These are phyloP conservation scores for Odontesthes bonariensis DNA, from an alignment of 2,113 vertebrate species.

Conservation along the genomic window DNA sequence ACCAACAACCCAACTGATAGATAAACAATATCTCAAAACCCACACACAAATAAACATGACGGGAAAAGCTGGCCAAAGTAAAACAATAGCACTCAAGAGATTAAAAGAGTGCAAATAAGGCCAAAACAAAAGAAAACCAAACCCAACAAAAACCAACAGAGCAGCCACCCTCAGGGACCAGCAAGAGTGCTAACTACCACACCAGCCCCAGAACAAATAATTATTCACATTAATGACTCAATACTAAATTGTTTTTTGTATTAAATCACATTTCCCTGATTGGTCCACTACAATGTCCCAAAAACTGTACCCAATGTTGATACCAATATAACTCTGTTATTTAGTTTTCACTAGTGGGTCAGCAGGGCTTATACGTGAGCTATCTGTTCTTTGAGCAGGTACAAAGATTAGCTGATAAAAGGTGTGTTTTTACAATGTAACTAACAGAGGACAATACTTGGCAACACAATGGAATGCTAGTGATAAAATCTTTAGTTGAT, in stretches of 20 bases:
- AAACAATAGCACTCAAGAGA: no score
- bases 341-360: neutral
- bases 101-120: no score
- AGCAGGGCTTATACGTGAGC: no score
- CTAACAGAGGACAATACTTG: neutral
- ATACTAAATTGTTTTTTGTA: neutral
- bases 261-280: neutral
- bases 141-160: no score
- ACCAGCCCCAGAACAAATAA: neutral
- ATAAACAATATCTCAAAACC: no score
- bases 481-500: slow-evolving; percentile 1
- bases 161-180: no score
- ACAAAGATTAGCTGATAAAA: neutral
- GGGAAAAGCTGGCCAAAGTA: no score
- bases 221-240: neutral
- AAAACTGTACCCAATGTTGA: neutral
- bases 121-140: no score
- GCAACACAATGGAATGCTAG: neutral
- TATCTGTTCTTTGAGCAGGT: no score
- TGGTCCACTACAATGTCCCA: neutral
- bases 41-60: no score
- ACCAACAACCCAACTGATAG: no score
- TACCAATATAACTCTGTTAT: neutral
- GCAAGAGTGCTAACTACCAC: no score
- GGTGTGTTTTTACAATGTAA: neutral